Percentiles rank a stretch among this genome's conserved stretches.
phyloP scores from a whole-genome alignment of 2,797 vertebrate genomes.

The Clarias platycephalus region DNA sequence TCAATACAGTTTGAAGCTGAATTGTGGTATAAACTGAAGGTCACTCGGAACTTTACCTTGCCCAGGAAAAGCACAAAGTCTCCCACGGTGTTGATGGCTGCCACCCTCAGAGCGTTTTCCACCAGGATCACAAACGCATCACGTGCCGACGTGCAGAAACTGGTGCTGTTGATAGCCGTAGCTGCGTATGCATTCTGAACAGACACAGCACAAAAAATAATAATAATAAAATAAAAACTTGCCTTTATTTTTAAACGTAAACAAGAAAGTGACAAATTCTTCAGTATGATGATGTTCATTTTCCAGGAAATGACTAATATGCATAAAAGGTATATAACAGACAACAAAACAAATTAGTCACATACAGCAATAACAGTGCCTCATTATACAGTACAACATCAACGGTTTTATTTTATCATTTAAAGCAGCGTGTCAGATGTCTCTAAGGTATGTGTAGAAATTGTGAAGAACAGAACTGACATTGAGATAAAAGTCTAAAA shows the following conservation, averaged over 20 bases:
- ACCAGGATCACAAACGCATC: constrained; percentile 96
- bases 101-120: constrained; percentile 93
- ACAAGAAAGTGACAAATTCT: not conserved
- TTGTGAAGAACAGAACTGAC: too few species aligned
- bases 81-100: constrained; percentile 94
- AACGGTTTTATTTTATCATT: not conserved
- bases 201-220: not conserved
- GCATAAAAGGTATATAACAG: not conserved
- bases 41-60: constrained; percentile 76
- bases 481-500: not conserved
- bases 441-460: not conserved
- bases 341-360: not conserved
- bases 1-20: not conserved
- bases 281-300: not conserved
- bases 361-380: not conserved
- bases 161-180: constrained; percentile 97
- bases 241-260: not conserved
- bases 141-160: constrained; percentile 96
- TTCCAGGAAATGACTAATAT: not conserved
- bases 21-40: not conserved
- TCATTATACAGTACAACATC: not conserved
- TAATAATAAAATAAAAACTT: not conserved
- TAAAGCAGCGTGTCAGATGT: not conserved
- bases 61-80: constrained; percentile 97
- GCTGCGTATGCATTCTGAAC: constrained; percentile 94